A percentile compares a stretch with the other conserved stretches of the same genome.
These are phyloP conservation scores for Acronicta aceris DNA, from an alignment of 2,888 invertebrate species.

Conservation along the genomic window DNA sequence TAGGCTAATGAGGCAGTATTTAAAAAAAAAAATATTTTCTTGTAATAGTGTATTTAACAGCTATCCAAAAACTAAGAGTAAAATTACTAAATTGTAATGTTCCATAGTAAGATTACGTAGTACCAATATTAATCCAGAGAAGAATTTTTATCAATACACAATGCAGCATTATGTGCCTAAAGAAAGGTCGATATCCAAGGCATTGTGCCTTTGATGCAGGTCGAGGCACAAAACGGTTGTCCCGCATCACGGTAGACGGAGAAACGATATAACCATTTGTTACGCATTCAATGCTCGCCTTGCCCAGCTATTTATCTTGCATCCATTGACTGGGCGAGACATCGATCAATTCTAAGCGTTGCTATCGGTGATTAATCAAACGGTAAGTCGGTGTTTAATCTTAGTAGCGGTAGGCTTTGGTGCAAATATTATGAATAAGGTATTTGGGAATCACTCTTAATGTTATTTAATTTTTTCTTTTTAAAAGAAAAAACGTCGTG, in stretches of 20 bases:
- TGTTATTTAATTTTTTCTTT: background rate
- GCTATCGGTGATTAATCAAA: conserved; percentile 73
- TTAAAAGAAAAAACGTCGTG: too few relatives aligned
- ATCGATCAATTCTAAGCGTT: conserved; percentile 75
- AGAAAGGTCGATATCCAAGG: conserved; percentile 63
- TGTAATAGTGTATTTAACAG: too few relatives aligned
- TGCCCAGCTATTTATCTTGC: conserved; percentile 75
- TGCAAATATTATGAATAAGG: conserved; percentile 37
- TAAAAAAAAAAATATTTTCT: too few relatives aligned
- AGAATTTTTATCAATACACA: conserved; percentile 59
- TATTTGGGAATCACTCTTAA: background rate
- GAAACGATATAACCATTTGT: conserved; percentile 77
- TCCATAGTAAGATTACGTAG: background rate
- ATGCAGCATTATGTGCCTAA: conserved; percentile 59
- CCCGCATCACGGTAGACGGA: conserved; percentile 64
- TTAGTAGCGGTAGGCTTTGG: conserved; percentile 40
- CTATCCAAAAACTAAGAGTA: too few relatives aligned
- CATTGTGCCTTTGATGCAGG: conserved; percentile 77
- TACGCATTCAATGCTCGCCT: conserved; percentile 76
- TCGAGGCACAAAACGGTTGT: conserved; percentile 71
- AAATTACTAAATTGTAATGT: too few relatives aligned
- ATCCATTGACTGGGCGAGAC: conserved; percentile 74
- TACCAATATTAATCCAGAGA: conserved; percentile 35
- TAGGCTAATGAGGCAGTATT: too few relatives aligned
- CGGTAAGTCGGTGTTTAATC: conserved; percentile 62